These are phyloP conservation scores for Tipula unca DNA, from an alignment of 2,888 invertebrate species.

Conservation along the genomic window DNA sequence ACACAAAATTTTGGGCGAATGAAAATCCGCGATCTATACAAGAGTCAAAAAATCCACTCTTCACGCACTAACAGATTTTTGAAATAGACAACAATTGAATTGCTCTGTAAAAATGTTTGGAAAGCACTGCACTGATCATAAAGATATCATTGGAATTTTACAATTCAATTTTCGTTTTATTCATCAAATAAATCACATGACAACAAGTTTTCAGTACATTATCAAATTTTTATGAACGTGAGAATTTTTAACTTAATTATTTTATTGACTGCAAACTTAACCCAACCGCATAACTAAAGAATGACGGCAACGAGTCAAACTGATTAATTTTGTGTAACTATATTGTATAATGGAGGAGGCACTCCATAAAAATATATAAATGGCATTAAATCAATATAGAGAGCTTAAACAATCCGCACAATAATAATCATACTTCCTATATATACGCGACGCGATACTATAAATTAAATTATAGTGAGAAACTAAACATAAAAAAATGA, in stretches of 20 bases:
- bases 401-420: neutral
- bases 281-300: neutral
- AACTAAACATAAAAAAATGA: neutral
- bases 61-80: too few relatives aligned
- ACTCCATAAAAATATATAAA: too few relatives aligned
- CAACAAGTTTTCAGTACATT: too few relatives aligned
- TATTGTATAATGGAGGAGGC: neutral
- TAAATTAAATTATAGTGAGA: slow-evolving; percentile 8
- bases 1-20: too few relatives aligned
- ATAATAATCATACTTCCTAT: neutral
- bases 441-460: neutral
- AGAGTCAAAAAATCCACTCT: too few relatives aligned
- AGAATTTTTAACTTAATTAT: neutral
- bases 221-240: neutral
- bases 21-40: too few relatives aligned
- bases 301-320: neutral
- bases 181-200: too few relatives aligned
- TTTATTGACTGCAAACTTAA: neutral
- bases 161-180: too few relatives aligned
- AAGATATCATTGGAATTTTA: too few relatives aligned
- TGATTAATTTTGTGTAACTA: neutral
- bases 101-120: too few relatives aligned
- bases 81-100: too few relatives aligned
- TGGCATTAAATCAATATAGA: neutral
- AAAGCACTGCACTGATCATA: too few relatives aligned